Percentiles rank a stretch among this genome's conserved stretches.
Conservation (phyloP, 2,888 invertebrate species). For the Apantesis nais region DNA sequence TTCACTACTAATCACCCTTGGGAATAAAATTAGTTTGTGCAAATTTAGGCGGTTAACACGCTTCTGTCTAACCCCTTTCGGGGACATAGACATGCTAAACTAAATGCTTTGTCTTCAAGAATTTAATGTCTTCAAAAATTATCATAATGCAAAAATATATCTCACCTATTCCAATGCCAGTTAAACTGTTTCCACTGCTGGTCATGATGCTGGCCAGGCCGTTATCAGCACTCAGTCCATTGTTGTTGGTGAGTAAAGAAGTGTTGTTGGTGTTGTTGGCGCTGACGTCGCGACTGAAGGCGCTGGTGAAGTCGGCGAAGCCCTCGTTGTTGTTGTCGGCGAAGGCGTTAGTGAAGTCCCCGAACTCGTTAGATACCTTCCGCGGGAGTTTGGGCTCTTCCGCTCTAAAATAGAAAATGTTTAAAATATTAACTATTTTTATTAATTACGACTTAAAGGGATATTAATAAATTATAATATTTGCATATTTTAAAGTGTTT, state of each 20-base stretch:
- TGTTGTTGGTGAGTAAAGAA: conserved; percentile 12
- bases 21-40: too few species aligned
- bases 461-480: too few species aligned
- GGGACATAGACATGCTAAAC: too few species aligned
- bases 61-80: too few species aligned
- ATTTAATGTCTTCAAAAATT: too few species aligned
- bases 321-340: conserved; percentile 81
- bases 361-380: conserved; percentile 86
- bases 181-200: conserved; percentile 16
- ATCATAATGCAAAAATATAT: background rate
- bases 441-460: background rate
- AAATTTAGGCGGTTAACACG: too few species aligned
- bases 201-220: conserved; percentile 16
- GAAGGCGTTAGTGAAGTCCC: conserved; percentile 92
- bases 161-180: conserved; percentile 8
- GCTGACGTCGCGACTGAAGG: conserved; percentile 78
- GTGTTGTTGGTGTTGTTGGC: conserved; percentile 7
- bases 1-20: too few species aligned
- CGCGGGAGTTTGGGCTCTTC: conserved; percentile 57
- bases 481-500: too few species aligned
- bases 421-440: background rate
- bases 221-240: conserved; percentile 6
- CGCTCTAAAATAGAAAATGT: conserved; percentile 59
- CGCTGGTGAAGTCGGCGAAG: conserved; percentile 93
- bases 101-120: too few species aligned